Conservation (phyloP, 2,797 vertebrate species). For the Epinephelus malabaricus region DNA sequence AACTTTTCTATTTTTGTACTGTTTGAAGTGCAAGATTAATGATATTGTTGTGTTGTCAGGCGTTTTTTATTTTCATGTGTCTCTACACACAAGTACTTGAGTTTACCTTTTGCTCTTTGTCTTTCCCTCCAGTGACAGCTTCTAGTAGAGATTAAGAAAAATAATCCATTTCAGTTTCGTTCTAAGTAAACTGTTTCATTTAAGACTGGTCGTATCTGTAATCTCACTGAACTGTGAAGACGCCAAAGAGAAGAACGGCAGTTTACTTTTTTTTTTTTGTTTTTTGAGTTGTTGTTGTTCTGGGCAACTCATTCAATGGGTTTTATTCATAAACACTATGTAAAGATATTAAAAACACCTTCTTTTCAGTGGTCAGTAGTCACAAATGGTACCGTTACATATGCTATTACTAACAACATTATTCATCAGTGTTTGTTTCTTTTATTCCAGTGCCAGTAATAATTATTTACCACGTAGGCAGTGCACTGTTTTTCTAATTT, state of each 20-base stretch:
- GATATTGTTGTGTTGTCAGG: constrained; percentile 54
- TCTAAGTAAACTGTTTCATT: constrained; percentile 5
- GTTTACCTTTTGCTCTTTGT: constrained; percentile 47
- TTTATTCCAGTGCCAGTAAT: constrained; percentile 60
- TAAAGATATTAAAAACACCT: constrained; percentile 15
- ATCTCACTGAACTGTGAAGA: constrained; percentile 81
- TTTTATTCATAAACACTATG: constrained; percentile 34
- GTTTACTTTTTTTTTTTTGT: constrained; percentile 18
- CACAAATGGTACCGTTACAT: constrained; percentile 31
- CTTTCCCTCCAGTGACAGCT: constrained; percentile 20
- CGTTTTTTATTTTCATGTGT: constrained; percentile 23
- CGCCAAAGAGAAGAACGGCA: constrained; percentile 54
- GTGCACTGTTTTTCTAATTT: constrained; percentile 64
- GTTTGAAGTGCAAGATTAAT: constrained; percentile 87
- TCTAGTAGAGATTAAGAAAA: constrained; percentile 14
- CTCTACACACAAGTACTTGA: constrained; percentile 68
- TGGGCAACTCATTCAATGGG: constrained; percentile 8
- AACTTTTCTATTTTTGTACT: constrained; percentile 98
- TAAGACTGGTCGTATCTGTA: constrained; percentile 26
- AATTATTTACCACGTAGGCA: constrained; percentile 45
- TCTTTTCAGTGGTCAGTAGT: constrained; percentile 30
- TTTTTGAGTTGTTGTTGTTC: constrained; percentile 4
- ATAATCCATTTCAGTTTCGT: constrained; percentile 12
- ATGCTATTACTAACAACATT: constrained; percentile 16
- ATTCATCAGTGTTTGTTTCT: not conserved